phyloP scores from a whole-genome alignment of 2,888 invertebrate species.

The Melangyna quadrimaculata region DNA sequence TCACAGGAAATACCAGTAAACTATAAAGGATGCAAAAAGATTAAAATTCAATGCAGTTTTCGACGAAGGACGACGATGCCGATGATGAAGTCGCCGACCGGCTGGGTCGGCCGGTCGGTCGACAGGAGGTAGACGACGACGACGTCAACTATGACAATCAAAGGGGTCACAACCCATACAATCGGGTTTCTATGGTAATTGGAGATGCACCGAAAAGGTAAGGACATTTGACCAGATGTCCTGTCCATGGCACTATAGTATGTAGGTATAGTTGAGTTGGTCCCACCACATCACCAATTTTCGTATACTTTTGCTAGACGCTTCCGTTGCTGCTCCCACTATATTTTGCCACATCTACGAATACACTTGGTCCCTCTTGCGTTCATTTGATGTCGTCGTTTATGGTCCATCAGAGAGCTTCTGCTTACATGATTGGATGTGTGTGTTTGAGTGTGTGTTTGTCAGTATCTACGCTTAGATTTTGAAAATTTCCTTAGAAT shows the following conservation, averaged over 20 bases:
- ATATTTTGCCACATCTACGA: slow-evolving; percentile 17
- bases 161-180: slow-evolving; percentile 18
- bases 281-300: slow-evolving; percentile 22
- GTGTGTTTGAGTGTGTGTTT: neutral
- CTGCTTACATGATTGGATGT: neutral
- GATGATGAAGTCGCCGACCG: neutral
- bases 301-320: slow-evolving; percentile 12
- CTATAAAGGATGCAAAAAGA: slow-evolving; percentile 55
- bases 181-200: slow-evolving; percentile 19
- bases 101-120: too few relatives aligned
- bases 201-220: slow-evolving; percentile 54
- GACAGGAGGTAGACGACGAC: neutral
- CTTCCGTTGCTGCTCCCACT: slow-evolving; percentile 5
- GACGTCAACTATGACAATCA: neutral
- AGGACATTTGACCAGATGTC: slow-evolving; percentile 65
- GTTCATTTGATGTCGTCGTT: slow-evolving; percentile 48
- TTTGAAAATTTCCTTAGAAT: slow-evolving; percentile 38
- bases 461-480: slow-evolving; percentile 2
- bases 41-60: slow-evolving; percentile 69
- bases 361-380: slow-evolving; percentile 1
- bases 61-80: slow-evolving; percentile 8
- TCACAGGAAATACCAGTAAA: slow-evolving; percentile 9
- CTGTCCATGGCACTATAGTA: slow-evolving; percentile 30
- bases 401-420: slow-evolving; percentile 32
- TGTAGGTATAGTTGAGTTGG: neutral